These are phyloP conservation scores for Sander lucioperca DNA, from an alignment of 2,113 vertebrate genomes.

Conservation along the genomic window DNA sequence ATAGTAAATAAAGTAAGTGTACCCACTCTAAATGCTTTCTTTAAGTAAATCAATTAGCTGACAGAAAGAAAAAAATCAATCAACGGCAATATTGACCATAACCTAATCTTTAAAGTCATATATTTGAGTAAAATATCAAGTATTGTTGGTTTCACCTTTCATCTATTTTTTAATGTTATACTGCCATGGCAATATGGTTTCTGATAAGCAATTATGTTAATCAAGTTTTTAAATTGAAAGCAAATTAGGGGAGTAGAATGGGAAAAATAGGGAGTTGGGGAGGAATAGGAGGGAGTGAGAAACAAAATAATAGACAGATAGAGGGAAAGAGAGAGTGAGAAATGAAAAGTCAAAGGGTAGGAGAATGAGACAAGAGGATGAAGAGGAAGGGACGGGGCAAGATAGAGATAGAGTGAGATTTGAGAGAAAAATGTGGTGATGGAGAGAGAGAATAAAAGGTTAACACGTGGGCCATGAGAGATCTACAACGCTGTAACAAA, in stretches of 20 bases:
- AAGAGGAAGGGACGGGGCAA: not conserved
- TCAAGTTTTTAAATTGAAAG: slow-evolving; percentile 11
- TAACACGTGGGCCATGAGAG: slow-evolving; percentile 40
- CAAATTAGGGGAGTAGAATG: not conserved
- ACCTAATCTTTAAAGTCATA: not conserved
- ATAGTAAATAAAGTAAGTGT: not conserved
- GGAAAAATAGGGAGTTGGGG: not conserved
- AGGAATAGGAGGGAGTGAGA: not conserved
- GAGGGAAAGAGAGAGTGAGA: not conserved
- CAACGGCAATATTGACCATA: not conserved
- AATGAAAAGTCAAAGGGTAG: not conserved
- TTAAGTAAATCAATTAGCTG: not conserved
- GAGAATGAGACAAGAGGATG: slow-evolving; percentile 11
- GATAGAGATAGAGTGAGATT: slow-evolving; percentile 21
- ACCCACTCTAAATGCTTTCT: not conserved
- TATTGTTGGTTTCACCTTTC: not conserved
- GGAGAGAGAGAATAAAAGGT: slow-evolving; percentile 41
- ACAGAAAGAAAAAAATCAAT: not conserved
- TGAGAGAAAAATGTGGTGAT: slow-evolving; percentile 29
- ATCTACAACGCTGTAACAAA: slow-evolving; percentile 69
- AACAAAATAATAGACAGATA: not conserved
- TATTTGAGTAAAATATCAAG: not conserved
- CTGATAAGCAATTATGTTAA: slow-evolving; percentile 9
- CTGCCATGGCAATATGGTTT: not conserved
- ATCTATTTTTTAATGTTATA: not conserved